These are phyloP conservation scores for Euglossa dilemma DNA, from an alignment of 1,140 invertebrate genomes.

Conservation along the genomic window DNA sequence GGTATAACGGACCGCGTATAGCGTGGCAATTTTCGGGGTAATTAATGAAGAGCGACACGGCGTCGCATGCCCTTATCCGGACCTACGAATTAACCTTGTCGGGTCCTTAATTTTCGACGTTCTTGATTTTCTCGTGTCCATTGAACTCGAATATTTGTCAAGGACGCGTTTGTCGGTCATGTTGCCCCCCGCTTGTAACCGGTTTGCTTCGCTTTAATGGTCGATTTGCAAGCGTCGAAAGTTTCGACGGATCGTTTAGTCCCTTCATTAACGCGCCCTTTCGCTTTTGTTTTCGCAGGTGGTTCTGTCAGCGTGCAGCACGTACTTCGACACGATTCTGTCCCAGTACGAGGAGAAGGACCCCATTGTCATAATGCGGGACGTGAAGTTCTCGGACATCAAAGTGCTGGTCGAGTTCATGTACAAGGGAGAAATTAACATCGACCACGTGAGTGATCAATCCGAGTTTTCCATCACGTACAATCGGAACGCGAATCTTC, in stretches of 20 bases:
- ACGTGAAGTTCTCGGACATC: conserved; percentile 92
- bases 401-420: conserved; percentile 95
- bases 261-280: conserved; percentile 8
- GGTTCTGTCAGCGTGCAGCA: conserved; percentile 91
- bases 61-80: conserved; percentile 39
- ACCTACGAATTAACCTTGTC: conserved; percentile 38
- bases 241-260: neutral
- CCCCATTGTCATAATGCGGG: conserved; percentile 92
- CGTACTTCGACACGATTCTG: conserved; percentile 93
- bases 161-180: conserved; percentile 24
- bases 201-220: neutral
- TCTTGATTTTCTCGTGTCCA: conserved; percentile 19
- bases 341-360: conserved; percentile 94
- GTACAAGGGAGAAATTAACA: conserved; percentile 98
- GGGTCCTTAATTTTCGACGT: conserved; percentile 36
- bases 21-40: conserved; percentile 41
- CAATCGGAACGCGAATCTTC: neutral
- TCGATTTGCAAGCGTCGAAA: neutral
- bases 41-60: conserved; percentile 61
- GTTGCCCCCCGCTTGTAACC: neutral
- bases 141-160: conserved; percentile 32
- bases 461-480: neutral
- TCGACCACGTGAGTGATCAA: conserved; percentile 90
- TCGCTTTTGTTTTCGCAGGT: conserved; percentile 80
- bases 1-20: neutral